These are phyloP conservation scores for Sminthurinus aureus DNA, from an alignment of 2,888 invertebrate genomes.

Conservation along the genomic window DNA sequence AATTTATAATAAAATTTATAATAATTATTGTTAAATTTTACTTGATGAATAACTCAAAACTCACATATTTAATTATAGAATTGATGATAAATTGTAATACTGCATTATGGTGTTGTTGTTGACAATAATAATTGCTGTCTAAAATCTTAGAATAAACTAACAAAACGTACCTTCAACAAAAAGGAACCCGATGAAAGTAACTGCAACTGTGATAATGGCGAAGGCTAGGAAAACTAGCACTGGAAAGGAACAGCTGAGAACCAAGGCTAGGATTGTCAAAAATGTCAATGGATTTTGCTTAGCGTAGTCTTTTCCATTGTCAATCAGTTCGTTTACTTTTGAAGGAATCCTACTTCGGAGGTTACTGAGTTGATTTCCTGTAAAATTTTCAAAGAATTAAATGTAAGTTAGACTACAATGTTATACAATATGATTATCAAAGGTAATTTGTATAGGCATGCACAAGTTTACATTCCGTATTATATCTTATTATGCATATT, in stretches of 20 bases:
- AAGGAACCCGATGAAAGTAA: conserved; percentile 56
- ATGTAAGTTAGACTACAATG: neutral
- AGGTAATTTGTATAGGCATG: no score
- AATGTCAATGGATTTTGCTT: conserved; percentile 53
- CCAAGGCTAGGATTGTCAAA: conserved; percentile 52
- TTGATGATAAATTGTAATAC: no score
- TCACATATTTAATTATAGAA: no score
- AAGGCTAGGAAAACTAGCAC: conserved; percentile 54
- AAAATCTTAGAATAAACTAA: no score
- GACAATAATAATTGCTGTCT: no score
- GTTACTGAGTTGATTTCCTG: conserved; percentile 53
- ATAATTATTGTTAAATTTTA: neutral
- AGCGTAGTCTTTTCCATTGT: conserved; percentile 51
- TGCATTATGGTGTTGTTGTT: no score
- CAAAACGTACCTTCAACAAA: conserved; percentile 53
- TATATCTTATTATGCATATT: no score
- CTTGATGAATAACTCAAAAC: no score
- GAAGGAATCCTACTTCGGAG: conserved; percentile 49
- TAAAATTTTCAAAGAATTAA: neutral
- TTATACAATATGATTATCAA: no score
- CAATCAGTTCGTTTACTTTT: conserved; percentile 48
- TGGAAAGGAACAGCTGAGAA: conserved; percentile 51
- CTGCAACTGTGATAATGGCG: conserved; percentile 50
- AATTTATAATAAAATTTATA: neutral
- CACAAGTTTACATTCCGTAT: no score